Evolutionary conservation across 2,797 vertebrate species (phyloP).

Genomic region (Sebastes ruberrimus): DNA sequence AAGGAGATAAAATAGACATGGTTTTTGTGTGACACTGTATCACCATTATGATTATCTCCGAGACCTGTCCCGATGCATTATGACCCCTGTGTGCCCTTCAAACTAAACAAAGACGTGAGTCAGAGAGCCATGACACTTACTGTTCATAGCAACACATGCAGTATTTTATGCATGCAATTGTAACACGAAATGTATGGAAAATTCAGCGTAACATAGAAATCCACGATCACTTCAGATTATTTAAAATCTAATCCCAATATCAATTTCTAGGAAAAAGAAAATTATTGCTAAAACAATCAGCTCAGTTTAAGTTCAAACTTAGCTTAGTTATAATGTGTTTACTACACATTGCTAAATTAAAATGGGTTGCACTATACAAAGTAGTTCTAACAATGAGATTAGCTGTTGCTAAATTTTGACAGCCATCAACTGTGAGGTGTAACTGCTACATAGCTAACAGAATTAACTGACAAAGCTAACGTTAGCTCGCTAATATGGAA

Average conservation of each 20-base stretch:
- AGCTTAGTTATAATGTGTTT: neutral
- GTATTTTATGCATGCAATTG: neutral
- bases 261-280: neutral
- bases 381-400: neutral
- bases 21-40: slow-evolving; percentile 44
- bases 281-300: neutral
- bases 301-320: neutral
- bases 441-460: neutral
- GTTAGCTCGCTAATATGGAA: neutral
- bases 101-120: slow-evolving; percentile 7
- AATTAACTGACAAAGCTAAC: neutral
- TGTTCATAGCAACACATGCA: neutral
- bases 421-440: neutral
- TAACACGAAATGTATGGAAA: neutral
- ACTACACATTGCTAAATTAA: neutral
- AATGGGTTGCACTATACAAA: neutral
- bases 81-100: slow-evolving; percentile 42
- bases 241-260: neutral
- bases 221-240: neutral
- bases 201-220: neutral
- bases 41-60: slow-evolving; percentile 55
- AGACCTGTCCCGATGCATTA: slow-evolving; percentile 6
- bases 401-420: neutral
- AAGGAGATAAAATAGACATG: slow-evolving; percentile 58
- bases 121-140: neutral